Base-by-base conservation (phyloP, 2,113 vertebrate species). In the Daboia siamensis region DNA sequence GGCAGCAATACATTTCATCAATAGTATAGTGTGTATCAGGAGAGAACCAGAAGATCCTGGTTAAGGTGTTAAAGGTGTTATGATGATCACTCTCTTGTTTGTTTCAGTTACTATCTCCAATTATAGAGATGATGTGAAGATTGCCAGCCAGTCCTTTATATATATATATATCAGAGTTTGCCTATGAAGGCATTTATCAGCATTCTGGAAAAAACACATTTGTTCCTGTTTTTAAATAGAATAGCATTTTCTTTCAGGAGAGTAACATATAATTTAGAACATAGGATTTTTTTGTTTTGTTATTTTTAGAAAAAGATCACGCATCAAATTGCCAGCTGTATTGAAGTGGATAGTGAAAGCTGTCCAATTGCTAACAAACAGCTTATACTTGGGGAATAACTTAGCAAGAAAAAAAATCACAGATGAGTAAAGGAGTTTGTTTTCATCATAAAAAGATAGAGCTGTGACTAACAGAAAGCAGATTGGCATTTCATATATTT, bases 361-460 rank as follows among this genome's bases (percentile, higher is more conserved):
- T 48, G 59, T 48, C 94, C 93, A 92, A 87, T 97, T 96, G 94
- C 93, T 97, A 95, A 96, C 91, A 91, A 86, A 93, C 64, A 93
- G 88, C 23, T 69, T 56, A 39, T 84, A 93, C 51, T 87, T 95
- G 95, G 17, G 92, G 57, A 15, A 85, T 0, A 3, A n/a, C 0
- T 9, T 69, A 26, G 8, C 90, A 93, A 13, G 93, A 55, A 51
- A 55, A 86, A 57, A 59, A 92, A 24, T 0, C 0, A 91, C 93
- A 54, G 1, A 24, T 55, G 90, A 92, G 20, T 93, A 24, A 3
- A 54, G 57, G 54, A 55, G 74, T 80, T 80, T 23, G 55, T 69
- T 92, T 80, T 92, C 51, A 46, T 51, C 39, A 23, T 54, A 13
- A 56, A 44, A 88, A 90, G 39, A 12, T 69, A 44, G 86, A 51